A percentile compares a stretch with the other conserved stretches of the same genome.
Evolutionary conservation across 2,113 vertebrate species (phyloP).

Genomic region (Natator depressus): DNA sequence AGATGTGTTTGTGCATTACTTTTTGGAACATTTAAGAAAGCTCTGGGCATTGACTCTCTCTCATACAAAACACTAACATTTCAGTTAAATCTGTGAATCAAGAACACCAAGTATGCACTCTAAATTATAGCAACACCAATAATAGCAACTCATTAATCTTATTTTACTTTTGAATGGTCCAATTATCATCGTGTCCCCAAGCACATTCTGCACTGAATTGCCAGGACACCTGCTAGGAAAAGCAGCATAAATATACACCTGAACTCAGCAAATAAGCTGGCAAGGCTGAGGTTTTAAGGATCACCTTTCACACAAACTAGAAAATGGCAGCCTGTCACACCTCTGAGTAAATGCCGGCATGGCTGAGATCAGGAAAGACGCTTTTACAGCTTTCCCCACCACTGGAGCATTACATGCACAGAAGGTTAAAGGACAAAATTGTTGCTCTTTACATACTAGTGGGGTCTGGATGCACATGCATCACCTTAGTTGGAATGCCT

Average conservation of each 20-base stretch:
- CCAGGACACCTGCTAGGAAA: constrained; percentile 54
- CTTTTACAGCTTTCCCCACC: background rate
- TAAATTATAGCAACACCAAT: background rate
- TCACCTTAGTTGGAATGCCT: background rate
- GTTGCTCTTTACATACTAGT: background rate
- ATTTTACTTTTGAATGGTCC: constrained; percentile 7
- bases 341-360: constrained; percentile 16
- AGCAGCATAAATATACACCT: constrained; percentile 41
- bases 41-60: background rate
- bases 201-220: constrained; percentile 45
- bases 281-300: constrained; percentile 1
- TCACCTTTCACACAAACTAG: constrained; percentile 37
- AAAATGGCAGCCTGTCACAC: constrained; percentile 45
- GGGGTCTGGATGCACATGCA: accelerated
- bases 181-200: constrained; percentile 22
- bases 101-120: background rate
- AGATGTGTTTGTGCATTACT: background rate
- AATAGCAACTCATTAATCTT: background rate
- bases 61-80: background rate
- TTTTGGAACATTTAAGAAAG: background rate
- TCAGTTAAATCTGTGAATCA: background rate
- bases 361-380: background rate
- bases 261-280: constrained; percentile 19
- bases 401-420: background rate
- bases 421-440: background rate